Evolutionary conservation across 2,797 vertebrate species (phyloP).

Genomic region (Enteromius thamalakanensis): DNA sequence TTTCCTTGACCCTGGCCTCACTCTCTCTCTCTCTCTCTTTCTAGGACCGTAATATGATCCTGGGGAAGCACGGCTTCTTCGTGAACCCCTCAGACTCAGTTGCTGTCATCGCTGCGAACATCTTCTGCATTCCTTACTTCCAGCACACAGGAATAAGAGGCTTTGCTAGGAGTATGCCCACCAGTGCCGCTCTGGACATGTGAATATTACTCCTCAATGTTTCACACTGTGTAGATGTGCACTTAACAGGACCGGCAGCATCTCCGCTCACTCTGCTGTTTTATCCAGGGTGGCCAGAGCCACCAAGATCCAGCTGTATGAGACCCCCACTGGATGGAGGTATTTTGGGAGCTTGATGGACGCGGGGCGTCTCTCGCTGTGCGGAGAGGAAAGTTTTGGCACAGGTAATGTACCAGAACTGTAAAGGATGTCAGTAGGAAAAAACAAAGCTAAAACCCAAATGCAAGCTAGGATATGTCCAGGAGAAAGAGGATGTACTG

Average conservation of each 20-base stretch:
- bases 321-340: slow-evolving; percentile 96
- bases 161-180: slow-evolving; percentile 96
- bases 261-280: not conserved
- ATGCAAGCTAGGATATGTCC: too few species aligned
- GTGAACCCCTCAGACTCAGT: slow-evolving; percentile 95
- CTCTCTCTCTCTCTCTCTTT: slow-evolving; percentile 35
- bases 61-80: slow-evolving; percentile 92
- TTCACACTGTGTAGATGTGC: not conserved
- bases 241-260: not conserved
- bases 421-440: too few species aligned
- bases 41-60: slow-evolving; percentile 95
- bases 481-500: too few species aligned
- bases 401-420: slow-evolving; percentile 73
- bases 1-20: not conserved
- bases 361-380: slow-evolving; percentile 92
- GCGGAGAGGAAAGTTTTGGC: slow-evolving; percentile 96
- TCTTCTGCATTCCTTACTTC: slow-evolving; percentile 96
- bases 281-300: slow-evolving; percentile 89
- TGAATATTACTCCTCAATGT: slow-evolving; percentile 66
- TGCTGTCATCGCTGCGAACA: slow-evolving; percentile 95
- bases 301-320: slow-evolving; percentile 94
- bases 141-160: slow-evolving; percentile 93
- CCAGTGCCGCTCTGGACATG: slow-evolving; percentile 93
- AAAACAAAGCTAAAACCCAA: too few species aligned
- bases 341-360: slow-evolving; percentile 99